Evolutionary conservation across 2,797 vertebrate genomes (phyloP).

Genomic region (Macrochelys suwanniensis): DNA sequence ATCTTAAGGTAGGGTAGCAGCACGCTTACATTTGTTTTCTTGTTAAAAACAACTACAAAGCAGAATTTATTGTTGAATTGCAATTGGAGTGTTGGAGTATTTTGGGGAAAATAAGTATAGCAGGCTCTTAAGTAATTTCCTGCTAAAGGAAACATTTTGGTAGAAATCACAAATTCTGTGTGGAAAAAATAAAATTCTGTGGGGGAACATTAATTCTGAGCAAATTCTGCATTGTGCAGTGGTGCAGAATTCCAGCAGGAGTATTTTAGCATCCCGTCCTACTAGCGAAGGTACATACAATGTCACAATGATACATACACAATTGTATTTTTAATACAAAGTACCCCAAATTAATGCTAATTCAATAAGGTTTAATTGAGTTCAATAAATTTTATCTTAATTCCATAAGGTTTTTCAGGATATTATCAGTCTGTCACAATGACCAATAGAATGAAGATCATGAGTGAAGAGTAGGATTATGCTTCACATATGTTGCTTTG

Average conservation of each 20-base stretch:
- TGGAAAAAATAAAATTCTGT: too few relatives aligned
- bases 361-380: background rate
- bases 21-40: constrained; percentile 12
- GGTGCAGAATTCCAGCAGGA: background rate
- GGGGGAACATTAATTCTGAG: too few relatives aligned
- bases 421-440: background rate
- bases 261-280: background rate
- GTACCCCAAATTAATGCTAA: background rate
- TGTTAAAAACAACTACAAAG: constrained; percentile 48
- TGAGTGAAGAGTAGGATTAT: background rate
- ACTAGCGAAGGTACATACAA: background rate
- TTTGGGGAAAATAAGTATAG: constrained; percentile 32
- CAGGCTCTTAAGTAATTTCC: constrained; percentile 49
- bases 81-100: constrained; percentile 29
- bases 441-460: background rate
- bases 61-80: constrained; percentile 44
- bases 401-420: background rate
- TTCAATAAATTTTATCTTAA: background rate
- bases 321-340: background rate
- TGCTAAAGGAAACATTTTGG: background rate
- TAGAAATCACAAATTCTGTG: too few relatives aligned
- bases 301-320: background rate
- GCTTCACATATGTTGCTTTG: background rate
- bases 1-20: background rate
- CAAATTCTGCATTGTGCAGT: too few relatives aligned